These are phyloP conservation scores for Heteromurus nitidus DNA, from an alignment of 2,888 invertebrate species.

Conservation along the genomic window DNA sequence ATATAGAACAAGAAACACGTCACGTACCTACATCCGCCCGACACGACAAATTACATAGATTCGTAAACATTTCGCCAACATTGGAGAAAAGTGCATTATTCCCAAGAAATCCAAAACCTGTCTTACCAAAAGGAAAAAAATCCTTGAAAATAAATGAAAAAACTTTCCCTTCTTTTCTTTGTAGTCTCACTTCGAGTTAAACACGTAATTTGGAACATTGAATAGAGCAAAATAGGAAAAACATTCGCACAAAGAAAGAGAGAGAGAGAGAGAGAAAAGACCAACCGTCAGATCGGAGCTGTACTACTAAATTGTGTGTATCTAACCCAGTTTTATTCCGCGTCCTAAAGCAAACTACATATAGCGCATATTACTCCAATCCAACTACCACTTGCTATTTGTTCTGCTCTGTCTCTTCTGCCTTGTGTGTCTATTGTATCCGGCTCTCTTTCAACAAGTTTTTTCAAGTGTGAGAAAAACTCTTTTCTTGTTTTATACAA, in stretches of 20 bases:
- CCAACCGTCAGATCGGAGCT: not conserved
- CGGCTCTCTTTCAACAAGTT: conserved; percentile 46
- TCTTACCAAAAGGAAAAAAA: too few species aligned
- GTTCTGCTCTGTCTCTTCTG: conserved; percentile 24
- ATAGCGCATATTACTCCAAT: conserved; percentile 23
- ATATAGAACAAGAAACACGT: not conserved
- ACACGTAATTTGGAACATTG: not conserved
- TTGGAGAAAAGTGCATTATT: too few species aligned
- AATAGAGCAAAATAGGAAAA: not conserved
- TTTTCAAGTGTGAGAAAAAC: conserved; percentile 50
- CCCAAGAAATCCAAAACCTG: not conserved
- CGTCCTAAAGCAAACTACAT: not conserved
- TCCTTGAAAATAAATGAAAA: not conserved
- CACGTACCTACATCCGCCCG: not conserved
- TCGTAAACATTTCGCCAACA: too few species aligned
- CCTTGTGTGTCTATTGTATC: conserved; percentile 15
- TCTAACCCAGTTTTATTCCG: conserved; percentile 14
- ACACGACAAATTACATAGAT: too few species aligned
- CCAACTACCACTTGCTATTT: conserved; percentile 1
- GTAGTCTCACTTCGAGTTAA: not conserved
- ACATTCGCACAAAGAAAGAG: too few species aligned
- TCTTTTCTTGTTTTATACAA: conserved; percentile 4
- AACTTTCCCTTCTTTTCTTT: conserved; percentile 1
- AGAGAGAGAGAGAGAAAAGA: too few species aligned
- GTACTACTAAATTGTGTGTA: not conserved